Percentiles rank a stretch among this genome's conserved stretches.
Evolutionary conservation across 2,797 vertebrate genomes (phyloP).

Genomic region (Carapus acus): DNA sequence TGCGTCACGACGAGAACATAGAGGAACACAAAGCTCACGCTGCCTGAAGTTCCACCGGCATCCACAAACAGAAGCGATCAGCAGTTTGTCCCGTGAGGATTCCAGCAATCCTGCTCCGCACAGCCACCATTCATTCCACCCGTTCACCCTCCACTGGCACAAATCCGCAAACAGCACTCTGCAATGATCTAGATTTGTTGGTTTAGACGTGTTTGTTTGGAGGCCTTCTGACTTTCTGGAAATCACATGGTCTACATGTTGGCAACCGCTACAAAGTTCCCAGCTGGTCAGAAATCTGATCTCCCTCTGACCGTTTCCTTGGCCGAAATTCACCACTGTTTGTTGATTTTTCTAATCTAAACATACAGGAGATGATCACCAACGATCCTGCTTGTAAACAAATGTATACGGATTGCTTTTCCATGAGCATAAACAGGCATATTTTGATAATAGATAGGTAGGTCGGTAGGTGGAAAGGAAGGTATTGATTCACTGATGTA

Average conservation of each 20-base stretch:
- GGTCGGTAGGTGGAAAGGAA: too few species aligned
- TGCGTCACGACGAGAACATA: slow-evolving; percentile 8
- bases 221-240: slow-evolving; percentile 62
- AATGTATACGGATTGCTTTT: slow-evolving; percentile 16
- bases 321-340: not conserved
- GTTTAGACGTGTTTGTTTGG: slow-evolving; percentile 65
- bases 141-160: slow-evolving; percentile 19
- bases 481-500: too few species aligned
- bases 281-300: too few species aligned
- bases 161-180: slow-evolving; percentile 31
- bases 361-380: not conserved
- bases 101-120: slow-evolving; percentile 17
- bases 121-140: slow-evolving; percentile 8
- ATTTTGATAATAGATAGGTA: not conserved
- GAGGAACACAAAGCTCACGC: slow-evolving; percentile 36
- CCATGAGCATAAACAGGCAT: not conserved
- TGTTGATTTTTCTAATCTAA: not conserved
- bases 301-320: not conserved
- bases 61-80: slow-evolving; percentile 19
- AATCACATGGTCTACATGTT: slow-evolving; percentile 63
- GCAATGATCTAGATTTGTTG: slow-evolving; percentile 56
- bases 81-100: slow-evolving; percentile 5
- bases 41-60: slow-evolving; percentile 21
- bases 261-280: slow-evolving; percentile 29
- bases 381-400: not conserved